Evolutionary conservation across 2,113 vertebrate genomes (phyloP).

Genomic region (Pipra filicauda): DNA sequence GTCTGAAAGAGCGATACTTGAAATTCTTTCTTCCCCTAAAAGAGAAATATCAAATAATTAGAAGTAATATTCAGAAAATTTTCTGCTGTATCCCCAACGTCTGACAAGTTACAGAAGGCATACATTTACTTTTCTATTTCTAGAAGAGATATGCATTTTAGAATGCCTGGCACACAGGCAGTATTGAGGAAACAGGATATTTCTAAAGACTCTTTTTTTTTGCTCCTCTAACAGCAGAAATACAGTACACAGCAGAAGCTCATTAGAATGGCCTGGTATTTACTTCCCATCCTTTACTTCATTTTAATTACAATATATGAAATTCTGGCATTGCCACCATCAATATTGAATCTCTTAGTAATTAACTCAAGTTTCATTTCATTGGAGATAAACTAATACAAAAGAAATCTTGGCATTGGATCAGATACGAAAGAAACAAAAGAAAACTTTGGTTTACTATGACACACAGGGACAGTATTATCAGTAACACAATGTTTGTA

Average conservation of each 20-base stretch:
- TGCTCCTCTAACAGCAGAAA: neutral
- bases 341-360: neutral
- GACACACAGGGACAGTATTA: neutral
- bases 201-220: neutral
- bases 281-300: neutral
- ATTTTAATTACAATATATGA: neutral
- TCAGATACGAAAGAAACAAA: neutral
- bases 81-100: neutral
- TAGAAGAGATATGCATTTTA: neutral
- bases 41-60: neutral
- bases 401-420: neutral
- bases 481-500: neutral
- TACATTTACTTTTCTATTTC: neutral
- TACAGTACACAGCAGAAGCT: neutral
- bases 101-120: neutral
- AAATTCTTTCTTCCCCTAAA: slow-evolving; percentile 82
- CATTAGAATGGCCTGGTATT: neutral
- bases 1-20: slow-evolving; percentile 84
- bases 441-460: neutral
- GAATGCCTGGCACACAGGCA: neutral
- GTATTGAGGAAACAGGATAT: neutral
- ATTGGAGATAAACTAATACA: neutral
- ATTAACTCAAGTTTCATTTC: neutral
- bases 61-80: neutral
- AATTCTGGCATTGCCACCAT: neutral